phyloP scores from a whole-genome alignment of 2,113 vertebrate genomes.

The Chamaea fasciata region DNA sequence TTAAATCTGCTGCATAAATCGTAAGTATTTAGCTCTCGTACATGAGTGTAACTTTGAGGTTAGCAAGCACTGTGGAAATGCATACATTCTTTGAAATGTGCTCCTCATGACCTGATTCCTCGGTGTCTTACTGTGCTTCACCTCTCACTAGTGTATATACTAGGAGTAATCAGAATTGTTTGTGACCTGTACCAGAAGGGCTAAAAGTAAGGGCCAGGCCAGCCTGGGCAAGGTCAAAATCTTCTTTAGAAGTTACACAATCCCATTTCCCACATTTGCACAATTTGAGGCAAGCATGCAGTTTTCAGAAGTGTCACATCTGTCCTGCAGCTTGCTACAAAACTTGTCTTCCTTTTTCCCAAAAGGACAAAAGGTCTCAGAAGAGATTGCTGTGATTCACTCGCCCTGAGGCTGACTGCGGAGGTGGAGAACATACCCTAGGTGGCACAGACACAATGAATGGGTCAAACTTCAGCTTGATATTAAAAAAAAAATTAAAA shows the following conservation, averaged over 20 bases:
- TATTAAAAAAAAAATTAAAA: neutral
- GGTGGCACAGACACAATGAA: neutral
- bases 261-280: neutral
- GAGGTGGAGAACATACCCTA: neutral
- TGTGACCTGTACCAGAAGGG: neutral
- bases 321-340: neutral
- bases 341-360: neutral
- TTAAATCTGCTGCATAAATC: neutral
- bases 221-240: neutral
- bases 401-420: accelerated
- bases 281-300: neutral
- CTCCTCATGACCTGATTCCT: neutral
- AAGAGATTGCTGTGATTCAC: neutral
- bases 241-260: neutral
- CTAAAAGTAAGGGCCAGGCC: neutral
- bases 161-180: neutral
- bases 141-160: neutral
- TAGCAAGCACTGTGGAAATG: neutral
- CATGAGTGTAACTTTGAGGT: accelerated
- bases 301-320: neutral
- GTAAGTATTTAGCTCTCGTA: neutral
- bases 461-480: neutral
- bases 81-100: neutral
- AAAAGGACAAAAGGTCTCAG: neutral
- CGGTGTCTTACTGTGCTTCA: neutral